Base-by-base conservation (phyloP, 2,888 invertebrate genomes). In the Trichopria drosophilae region DNA sequence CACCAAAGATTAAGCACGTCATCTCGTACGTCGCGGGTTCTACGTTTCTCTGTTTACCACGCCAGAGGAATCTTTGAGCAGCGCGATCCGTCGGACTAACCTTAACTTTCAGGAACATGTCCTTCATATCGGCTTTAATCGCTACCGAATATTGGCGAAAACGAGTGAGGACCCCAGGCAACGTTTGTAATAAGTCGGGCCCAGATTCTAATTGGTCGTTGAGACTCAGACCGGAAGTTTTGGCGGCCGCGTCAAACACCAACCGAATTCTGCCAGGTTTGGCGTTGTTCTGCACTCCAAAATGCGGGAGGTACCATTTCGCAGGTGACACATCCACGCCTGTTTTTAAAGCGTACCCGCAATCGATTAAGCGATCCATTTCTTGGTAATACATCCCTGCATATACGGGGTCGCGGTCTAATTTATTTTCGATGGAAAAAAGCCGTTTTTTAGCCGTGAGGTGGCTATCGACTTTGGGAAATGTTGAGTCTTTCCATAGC, bases 131-230 rank as follows among this genome's bases (percentile, higher is more conserved):
- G 0, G 66, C 55, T 58, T 60, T 46, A 47, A 76, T 58, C 3
- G 68, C 74, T 3, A 71, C 49, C 23, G 45, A 56, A 13, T 64
- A 55, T 54, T 68, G 64, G 26, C 74, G 49, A 48, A 76, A 76
- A 1, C 69, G 64, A 50, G 69, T 60, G 34, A 76, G 35, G 1
- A 75, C 66, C 3, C 69, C 68, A 1, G 65, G 46, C 31, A 76
- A 49, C 5, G 71, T 60, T 7, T 59, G 55, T 4, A 71, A 51
- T 3, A 69, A 40, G 26, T 72, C 69, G 1, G 73, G 71, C 1
- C 72, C 72, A 15, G 57, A 60, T 3, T 72, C 24, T 6, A 76
- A 40, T 5, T 58, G 23, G 15, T 63, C 60, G 23, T 70, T 64
- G 1, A 71, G 49, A 1, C 61, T 62, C 1, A 46, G 42, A 1